phyloP scores from a whole-genome alignment of 2,888 invertebrate species.

The Drosophila affinis region DNA sequence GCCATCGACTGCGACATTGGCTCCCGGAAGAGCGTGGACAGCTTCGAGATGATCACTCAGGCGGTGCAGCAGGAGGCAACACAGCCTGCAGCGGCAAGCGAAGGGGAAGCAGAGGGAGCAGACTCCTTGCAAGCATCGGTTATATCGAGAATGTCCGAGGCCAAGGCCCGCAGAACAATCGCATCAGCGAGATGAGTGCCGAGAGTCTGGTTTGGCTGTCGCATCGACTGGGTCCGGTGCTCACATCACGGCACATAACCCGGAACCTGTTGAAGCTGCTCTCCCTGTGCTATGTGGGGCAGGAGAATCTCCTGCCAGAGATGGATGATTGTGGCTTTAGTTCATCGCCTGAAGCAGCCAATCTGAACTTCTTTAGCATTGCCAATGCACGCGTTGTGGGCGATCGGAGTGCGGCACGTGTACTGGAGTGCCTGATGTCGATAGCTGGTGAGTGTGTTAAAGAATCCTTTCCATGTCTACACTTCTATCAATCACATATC shows the following conservation, averaged over 20 bases:
- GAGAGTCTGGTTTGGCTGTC: constrained; percentile 96
- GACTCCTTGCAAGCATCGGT: constrained; percentile 82
- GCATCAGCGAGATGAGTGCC: constrained; percentile 93
- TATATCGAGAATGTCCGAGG: constrained; percentile 81
- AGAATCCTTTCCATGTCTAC: background rate
- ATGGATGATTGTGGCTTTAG: constrained; percentile 24
- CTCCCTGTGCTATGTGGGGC: constrained; percentile 95
- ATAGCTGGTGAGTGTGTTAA: constrained; percentile 88
- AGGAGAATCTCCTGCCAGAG: constrained; percentile 87
- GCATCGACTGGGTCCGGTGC: constrained; percentile 95
- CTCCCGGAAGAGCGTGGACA: constrained; percentile 85
- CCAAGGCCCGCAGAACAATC: constrained; percentile 84
- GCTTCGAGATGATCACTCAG: constrained; percentile 82
- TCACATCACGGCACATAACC: constrained; percentile 95
- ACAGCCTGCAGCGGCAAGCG: constrained; percentile 42
- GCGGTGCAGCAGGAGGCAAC: constrained; percentile 39
- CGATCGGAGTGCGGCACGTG: constrained; percentile 92
- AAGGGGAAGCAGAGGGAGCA: constrained; percentile 52
- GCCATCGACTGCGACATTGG: constrained; percentile 87
- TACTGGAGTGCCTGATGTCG: constrained; percentile 94
- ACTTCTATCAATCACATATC: no score
- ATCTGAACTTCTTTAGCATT: constrained; percentile 87
- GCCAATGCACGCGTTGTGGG: constrained; percentile 88
- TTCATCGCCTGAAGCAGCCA: constrained; percentile 82
- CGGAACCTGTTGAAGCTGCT: constrained; percentile 96